Evolutionary conservation across 2,888 invertebrate species (phyloP).

Genomic region (Plebejus anna): DNA sequence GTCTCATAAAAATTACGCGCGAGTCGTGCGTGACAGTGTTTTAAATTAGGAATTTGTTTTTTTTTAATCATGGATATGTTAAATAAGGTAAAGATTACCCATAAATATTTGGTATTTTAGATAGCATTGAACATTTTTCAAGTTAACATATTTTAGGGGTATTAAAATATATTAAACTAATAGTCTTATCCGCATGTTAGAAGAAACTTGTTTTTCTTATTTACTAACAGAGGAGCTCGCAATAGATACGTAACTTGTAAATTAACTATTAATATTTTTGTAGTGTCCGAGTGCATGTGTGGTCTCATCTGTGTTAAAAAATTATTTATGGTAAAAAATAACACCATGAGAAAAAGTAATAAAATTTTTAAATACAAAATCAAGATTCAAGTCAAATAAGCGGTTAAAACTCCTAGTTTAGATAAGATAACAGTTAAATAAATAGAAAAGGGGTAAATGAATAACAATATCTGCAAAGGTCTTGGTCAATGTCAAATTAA

Average conservation of each 20-base stretch:
- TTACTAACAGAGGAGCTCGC: not conserved
- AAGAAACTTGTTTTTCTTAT: not conserved
- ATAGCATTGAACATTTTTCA: not conserved
- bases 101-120: not conserved
- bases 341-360: no score
- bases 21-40: constrained; percentile 29
- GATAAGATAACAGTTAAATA: not conserved
- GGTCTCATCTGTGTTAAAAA: not conserved
- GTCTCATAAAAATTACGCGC: constrained; percentile 18
- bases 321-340: no score
- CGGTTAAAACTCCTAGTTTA: not conserved
- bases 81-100: constrained; percentile 35
- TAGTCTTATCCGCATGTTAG: not conserved
- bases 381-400: not conserved
- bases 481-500: constrained; percentile 15
- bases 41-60: constrained; percentile 29
- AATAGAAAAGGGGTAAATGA: not conserved
- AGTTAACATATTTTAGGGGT: not conserved
- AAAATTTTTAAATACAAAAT: no score
- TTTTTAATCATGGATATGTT: constrained; percentile 40
- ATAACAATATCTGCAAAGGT: not conserved
- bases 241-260: not conserved
- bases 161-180: not conserved
- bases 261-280: not conserved
- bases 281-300: no score